Percentiles rank a stretch among this genome's conserved stretches.
Conservation (phyloP, 2,888 invertebrate genomes). For the Phasia obesa region DNA sequence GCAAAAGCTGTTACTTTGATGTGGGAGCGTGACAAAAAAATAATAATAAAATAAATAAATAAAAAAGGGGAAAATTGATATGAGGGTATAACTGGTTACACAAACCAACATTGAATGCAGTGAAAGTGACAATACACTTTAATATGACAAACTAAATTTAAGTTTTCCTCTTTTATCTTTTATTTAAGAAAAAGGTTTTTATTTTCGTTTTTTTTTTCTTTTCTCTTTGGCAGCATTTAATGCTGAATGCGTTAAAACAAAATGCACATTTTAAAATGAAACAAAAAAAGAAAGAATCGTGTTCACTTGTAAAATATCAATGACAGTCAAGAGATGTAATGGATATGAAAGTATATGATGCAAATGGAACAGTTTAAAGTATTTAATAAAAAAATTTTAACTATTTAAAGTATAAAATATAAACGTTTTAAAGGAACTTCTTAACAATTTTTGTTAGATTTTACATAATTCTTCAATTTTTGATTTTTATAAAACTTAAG, state of each 20-base stretch:
- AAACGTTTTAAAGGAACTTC: not conserved
- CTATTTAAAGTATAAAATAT: no score
- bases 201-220: not conserved
- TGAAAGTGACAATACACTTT: constrained; percentile 54
- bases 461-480: no score
- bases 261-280: constrained; percentile 24
- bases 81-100: not conserved
- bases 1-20: constrained; percentile 64
- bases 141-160: constrained; percentile 24
- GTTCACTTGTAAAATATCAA: constrained; percentile 17
- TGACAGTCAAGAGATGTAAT: constrained; percentile 13
- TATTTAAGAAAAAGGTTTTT: constrained; percentile 31
- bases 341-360: not conserved
- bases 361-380: not conserved
- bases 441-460: no score
- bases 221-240: not conserved
- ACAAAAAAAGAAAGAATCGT: not conserved
- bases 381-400: not conserved
- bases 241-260: constrained; percentile 7
- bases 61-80: constrained; percentile 69
- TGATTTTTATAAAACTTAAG: no score
- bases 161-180: not conserved
- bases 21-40: not conserved
- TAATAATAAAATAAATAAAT: not conserved
- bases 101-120: not conserved